Evolutionary conservation across 2,113 vertebrate species (phyloP), one percentile per base, ranked within the genome.

Genomic region (Vulpes lagopus): DNA sequence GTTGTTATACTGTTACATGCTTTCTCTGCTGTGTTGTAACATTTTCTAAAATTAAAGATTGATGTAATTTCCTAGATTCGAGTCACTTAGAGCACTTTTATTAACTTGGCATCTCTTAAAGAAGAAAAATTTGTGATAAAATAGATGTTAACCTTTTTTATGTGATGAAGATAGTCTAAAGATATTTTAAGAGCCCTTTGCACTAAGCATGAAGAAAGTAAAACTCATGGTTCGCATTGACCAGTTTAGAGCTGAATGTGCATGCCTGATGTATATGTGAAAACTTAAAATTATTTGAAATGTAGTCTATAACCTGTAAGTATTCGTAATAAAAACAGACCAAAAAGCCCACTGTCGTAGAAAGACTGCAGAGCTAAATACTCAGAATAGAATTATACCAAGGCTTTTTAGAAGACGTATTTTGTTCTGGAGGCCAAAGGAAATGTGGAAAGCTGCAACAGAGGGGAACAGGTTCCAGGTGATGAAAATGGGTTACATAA

Each of bases 61-160:
- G 80, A 67, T 92, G 67, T 32, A 27, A 89, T 95, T 96, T 93
- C 59, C 69, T 93, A 85, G 23, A 91, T 62, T 81, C 5, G 6
- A 96, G 78, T 92, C 59, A 73, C 16, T 53, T 91, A 55, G 60
- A 96, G 32, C 51, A 79, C 15, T 90, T 95, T 62, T 73, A 17
- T 87, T 65, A 95, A 88, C 64, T 78, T 91, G 93, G 25, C 32
- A 60, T 89, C 67, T 76, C 95, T 95, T 91, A 96, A 96, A 65
- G 23, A 78, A 85, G 64, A 88, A 96, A 83, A 84, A 87, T 14
- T 43, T 95, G 22, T 71, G 53, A 64, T 80, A 64, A 83, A 86
- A 95, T 95, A 87, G 97, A 82, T 78, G 89, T 65, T 59, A 94
- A 93, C 51, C 8, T 8, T 82, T 83, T 94, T 89, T 83, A 16